Evolutionary conservation across 1,140 invertebrate species (phyloP).

Genomic region (Hypothenemus hampei): DNA sequence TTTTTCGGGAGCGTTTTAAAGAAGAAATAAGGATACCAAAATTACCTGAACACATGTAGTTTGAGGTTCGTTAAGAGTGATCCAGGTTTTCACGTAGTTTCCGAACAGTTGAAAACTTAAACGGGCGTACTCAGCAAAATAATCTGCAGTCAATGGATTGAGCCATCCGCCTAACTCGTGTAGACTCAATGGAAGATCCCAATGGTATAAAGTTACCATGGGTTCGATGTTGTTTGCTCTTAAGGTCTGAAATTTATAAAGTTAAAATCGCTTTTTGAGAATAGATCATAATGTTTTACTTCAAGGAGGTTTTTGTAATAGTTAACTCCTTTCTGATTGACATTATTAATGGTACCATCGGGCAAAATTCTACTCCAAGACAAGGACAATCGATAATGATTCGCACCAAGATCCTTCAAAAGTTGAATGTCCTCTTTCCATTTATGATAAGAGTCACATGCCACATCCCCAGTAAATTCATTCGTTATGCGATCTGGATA

Average conservation of each 20-base stretch:
- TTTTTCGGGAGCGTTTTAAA: background rate
- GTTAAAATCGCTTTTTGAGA: background rate
- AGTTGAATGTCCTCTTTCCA: conserved; percentile 49
- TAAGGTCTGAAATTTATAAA: conserved; percentile 45
- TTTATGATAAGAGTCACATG: conserved; percentile 50
- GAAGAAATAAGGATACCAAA: conserved; percentile 9
- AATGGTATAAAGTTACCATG: conserved; percentile 50
- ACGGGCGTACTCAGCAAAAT: conserved; percentile 41
- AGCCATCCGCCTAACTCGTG: conserved; percentile 41
- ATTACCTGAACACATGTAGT: conserved; percentile 14
- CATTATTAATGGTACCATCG: conserved; percentile 39
- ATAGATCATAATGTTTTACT: conserved; percentile 45
- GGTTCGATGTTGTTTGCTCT: conserved; percentile 56
- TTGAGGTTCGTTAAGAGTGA: conserved; percentile 43
- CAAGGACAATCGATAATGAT: conserved; percentile 53
- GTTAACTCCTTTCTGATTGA: conserved; percentile 56
- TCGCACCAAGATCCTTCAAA: conserved; percentile 48
- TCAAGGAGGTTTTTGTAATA: conserved; percentile 60
- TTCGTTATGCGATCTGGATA: conserved; percentile 52
- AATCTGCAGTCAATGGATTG: conserved; percentile 29
- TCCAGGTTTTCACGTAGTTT: conserved; percentile 30
- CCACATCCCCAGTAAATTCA: conserved; percentile 50
- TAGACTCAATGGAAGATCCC: conserved; percentile 39
- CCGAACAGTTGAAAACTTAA: conserved; percentile 30
- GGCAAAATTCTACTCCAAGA: conserved; percentile 52